These are phyloP conservation scores for Onychostoma macrolepis DNA, from an alignment of 2,113 vertebrate species.

Conservation along the genomic window DNA sequence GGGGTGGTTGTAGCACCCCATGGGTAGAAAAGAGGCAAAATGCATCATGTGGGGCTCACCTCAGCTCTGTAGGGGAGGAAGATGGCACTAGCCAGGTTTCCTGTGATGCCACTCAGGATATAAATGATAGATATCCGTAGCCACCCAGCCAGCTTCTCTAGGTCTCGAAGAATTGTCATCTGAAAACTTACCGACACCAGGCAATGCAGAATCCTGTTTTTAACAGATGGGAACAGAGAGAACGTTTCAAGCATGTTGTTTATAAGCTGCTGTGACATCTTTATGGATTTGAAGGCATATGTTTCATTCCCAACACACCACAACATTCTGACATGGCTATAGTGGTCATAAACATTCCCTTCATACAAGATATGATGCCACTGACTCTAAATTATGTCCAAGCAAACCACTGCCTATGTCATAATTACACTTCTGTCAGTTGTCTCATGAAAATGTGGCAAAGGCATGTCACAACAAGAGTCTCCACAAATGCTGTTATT, in stretches of 20 bases:
- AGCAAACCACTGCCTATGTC: neutral
- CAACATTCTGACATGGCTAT: neutral
- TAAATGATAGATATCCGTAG: conserved; percentile 98
- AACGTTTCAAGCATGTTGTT: conserved; percentile 7
- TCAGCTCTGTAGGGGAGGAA: conserved; percentile 97
- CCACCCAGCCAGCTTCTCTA: conserved; percentile 98
- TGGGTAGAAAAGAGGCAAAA: neutral
- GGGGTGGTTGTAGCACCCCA: neutral
- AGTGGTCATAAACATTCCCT: neutral
- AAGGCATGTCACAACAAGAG: neutral
- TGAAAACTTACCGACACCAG: conserved; percentile 96
- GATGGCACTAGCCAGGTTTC: conserved; percentile 95
- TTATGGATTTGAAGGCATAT: conserved; percentile 13
- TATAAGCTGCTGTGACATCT: neutral
- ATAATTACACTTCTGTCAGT: neutral
- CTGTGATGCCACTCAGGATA: conserved; percentile 94
- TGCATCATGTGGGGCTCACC: conserved; percentile 72
- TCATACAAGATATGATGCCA: neutral
- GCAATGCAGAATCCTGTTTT: conserved; percentile 93
- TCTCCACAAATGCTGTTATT: neutral
- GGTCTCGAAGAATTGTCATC: conserved; percentile 96
- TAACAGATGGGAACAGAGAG: conserved; percentile 49
- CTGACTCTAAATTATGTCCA: neutral
- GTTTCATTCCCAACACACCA: conserved; percentile 10
- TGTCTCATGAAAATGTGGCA: neutral